Evolutionary conservation across 2,888 invertebrate genomes (phyloP).

Genomic region (Trichogramma evanescens): DNA sequence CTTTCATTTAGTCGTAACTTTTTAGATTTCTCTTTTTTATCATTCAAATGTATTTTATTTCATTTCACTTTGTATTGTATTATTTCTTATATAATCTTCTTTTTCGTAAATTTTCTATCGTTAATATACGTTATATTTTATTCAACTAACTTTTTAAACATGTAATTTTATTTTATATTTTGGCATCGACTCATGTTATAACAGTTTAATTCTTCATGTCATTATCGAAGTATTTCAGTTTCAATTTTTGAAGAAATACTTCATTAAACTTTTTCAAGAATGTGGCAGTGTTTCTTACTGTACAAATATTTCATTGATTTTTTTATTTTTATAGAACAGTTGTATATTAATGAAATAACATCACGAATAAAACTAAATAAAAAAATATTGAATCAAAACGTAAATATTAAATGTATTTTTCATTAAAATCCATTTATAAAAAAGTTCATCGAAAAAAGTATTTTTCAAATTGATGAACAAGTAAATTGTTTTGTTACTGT

Average conservation of each 20-base stretch:
- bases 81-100: slow-evolving; percentile 28
- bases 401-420: no score
- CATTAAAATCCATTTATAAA: no score
- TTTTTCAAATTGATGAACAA: no score
- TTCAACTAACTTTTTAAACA: slow-evolving; percentile 38
- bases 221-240: neutral
- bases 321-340: no score
- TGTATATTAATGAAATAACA: no score
- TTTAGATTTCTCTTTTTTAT: slow-evolving; percentile 24
- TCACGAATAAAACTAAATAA: no score
- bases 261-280: slow-evolving; percentile 2
- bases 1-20: slow-evolving; percentile 29
- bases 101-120: slow-evolving; percentile 35
- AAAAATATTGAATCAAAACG: no score
- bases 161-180: slow-evolving; percentile 44
- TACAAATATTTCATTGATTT: no score
- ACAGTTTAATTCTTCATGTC: slow-evolving; percentile 20
- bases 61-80: slow-evolving; percentile 20
- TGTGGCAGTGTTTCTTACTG: no score
- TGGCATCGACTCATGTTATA: slow-evolving; percentile 43
- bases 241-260: neutral
- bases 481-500: neutral
- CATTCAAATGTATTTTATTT: slow-evolving; percentile 11
- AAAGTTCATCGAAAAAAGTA: no score
- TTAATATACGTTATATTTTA: slow-evolving; percentile 34